A percentile compares a stretch with the other conserved stretches of the same genome.
Conservation (phyloP, 2,888 invertebrate species). For the Paralinhomoeus sp. region DNA sequence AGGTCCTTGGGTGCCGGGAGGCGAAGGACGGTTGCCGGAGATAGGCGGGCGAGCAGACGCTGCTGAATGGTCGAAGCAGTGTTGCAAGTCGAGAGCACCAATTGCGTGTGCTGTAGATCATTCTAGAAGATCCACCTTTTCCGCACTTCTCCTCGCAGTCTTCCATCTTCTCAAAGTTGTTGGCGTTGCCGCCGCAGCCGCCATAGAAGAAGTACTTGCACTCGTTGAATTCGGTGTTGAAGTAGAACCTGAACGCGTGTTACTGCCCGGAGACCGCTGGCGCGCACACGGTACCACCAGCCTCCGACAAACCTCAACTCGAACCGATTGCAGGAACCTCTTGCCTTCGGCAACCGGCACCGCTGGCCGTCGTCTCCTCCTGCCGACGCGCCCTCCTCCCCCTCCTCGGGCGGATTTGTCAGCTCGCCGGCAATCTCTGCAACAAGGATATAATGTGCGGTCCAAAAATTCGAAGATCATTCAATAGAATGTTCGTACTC, state of each 20-base stretch:
- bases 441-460: neutral
- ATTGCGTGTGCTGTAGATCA: too few relatives aligned
- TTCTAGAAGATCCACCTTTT: too few relatives aligned
- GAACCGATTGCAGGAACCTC: slow-evolving; percentile 24
- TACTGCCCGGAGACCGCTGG: too few relatives aligned
- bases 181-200: slow-evolving; percentile 22
- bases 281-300: too few relatives aligned
- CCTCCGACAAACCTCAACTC: slow-evolving; percentile 6
- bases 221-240: slow-evolving; percentile 13
- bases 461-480: too few relatives aligned
- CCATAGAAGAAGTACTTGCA: slow-evolving; percentile 26
- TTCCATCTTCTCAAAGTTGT: slow-evolving; percentile 17
- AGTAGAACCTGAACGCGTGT: slow-evolving; percentile 11
- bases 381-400: slow-evolving; percentile 1
- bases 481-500: neutral
- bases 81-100: too few relatives aligned
- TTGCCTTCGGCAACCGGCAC: slow-evolving; percentile 12
- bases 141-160: slow-evolving; percentile 3
- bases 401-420: neutral
- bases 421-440: slow-evolving; percentile 4
- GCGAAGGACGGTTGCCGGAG: too few relatives aligned
- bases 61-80: too few relatives aligned
- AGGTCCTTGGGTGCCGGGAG: too few relatives aligned
- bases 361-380: neutral
- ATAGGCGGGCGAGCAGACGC: too few relatives aligned